Percentiles rank a stretch among this genome's conserved stretches.
Conservation (phyloP, 2,797 vertebrate species). For the Cyprinodon diabolis region DNA sequence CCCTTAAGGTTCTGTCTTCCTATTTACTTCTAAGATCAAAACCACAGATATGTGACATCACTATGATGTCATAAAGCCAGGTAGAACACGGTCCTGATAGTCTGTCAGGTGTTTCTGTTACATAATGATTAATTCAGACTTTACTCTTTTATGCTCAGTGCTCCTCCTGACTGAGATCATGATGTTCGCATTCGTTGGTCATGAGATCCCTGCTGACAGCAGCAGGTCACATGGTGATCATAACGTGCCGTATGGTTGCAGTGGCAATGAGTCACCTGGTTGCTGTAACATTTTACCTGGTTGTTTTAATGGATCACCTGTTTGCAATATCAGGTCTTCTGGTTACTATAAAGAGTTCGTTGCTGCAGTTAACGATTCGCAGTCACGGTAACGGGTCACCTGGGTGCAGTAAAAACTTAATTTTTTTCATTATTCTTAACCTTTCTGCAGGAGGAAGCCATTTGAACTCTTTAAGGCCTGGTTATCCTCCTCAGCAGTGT, state of each 20-base stretch:
- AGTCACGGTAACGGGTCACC: not conserved
- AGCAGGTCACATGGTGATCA: no score
- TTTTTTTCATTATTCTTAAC: not conserved
- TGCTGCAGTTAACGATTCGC: no score
- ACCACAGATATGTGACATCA: slow-evolving; percentile 11
- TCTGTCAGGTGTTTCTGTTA: not conserved
- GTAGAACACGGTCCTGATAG: not conserved
- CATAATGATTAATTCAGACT: not conserved
- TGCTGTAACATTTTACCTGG: no score
- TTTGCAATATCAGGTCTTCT: no score
- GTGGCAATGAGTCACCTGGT: no score
- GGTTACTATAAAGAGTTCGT: no score
- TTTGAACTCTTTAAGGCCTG: not conserved
- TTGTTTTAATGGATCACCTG: no score
- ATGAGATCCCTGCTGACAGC: no score
- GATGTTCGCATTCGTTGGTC: no score
- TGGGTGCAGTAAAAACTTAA: no score
- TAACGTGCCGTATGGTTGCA: no score
- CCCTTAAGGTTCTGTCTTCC: slow-evolving; percentile 52
- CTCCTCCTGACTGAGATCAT: not conserved
- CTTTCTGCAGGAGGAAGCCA: slow-evolving; percentile 21
- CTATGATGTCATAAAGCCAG: not conserved
- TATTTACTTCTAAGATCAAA: slow-evolving; percentile 29
- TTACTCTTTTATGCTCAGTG: not conserved
- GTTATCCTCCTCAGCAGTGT: no score